Conservation (phyloP, 2,797 vertebrate genomes). For the Lagocephalus sceleratus region DNA sequence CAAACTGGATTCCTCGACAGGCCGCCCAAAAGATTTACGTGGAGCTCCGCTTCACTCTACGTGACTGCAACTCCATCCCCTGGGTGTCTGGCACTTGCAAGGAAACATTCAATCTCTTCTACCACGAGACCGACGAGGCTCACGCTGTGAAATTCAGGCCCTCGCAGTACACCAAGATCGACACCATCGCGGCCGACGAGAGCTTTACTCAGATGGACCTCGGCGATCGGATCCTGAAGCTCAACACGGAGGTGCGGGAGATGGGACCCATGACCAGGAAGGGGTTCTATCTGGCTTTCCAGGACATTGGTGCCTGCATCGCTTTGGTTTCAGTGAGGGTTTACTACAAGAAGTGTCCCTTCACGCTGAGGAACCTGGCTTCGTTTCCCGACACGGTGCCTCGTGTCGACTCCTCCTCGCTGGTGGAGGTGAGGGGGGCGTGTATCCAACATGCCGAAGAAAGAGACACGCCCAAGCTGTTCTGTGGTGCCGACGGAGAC, state of each 20-base stretch:
- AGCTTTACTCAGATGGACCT: constrained; percentile 97
- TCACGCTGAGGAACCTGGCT: constrained; percentile 89
- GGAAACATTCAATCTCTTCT: constrained; percentile 94
- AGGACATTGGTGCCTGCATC: constrained; percentile 95
- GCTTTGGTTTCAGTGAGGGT: constrained; percentile 91
- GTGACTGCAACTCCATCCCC: constrained; percentile 95
- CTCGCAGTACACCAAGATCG: constrained; percentile 88
- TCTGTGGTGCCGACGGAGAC: constrained; percentile 94
- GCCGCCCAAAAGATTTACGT: constrained; percentile 94
- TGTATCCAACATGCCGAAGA: constrained; percentile 93
- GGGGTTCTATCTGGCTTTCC: constrained; percentile 94
- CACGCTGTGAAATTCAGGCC: constrained; percentile 88
- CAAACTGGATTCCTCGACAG: constrained; percentile 92
- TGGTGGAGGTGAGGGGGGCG: constrained; percentile 93
- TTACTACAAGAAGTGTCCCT: constrained; percentile 95
- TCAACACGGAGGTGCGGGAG: constrained; percentile 94
- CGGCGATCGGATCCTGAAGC: constrained; percentile 93
- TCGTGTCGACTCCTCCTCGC: constrained; percentile 90
- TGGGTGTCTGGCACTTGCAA: constrained; percentile 96
- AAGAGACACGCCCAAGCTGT: constrained; percentile 89
- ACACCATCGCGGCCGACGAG: constrained; percentile 94
- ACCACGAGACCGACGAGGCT: constrained; percentile 88
- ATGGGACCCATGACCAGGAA: constrained; percentile 89
- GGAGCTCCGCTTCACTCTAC: constrained; percentile 92
- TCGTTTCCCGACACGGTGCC: constrained; percentile 93